Evolutionary conservation across 2,888 invertebrate species (phyloP).

Genomic region (Sphaerophoria rueppellii): DNA sequence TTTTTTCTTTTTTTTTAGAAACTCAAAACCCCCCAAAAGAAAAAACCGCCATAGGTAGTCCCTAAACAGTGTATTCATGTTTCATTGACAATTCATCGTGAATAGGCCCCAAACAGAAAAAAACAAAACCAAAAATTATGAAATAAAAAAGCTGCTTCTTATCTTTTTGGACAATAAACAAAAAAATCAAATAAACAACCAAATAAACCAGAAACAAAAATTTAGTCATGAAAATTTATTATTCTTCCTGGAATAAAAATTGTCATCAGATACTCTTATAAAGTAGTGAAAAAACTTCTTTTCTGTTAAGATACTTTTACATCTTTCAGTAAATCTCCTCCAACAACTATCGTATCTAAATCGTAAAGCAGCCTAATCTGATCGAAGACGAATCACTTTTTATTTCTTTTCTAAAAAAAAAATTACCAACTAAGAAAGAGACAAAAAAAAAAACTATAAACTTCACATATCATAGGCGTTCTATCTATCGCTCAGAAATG

Average conservation of each 20-base stretch:
- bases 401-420: constrained; percentile 13
- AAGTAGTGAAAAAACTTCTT: constrained; percentile 34
- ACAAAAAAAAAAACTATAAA: constrained; percentile 20
- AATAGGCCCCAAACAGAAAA: not conserved
- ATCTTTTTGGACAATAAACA: constrained; percentile 29
- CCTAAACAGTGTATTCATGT: not conserved
- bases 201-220: too few species aligned
- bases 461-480: too few species aligned
- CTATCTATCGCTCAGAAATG: constrained; percentile 23
- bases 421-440: constrained; percentile 29
- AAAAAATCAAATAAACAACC: not conserved
- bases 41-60: not conserved
- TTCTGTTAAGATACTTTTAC: constrained; percentile 31
- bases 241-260: constrained; percentile 28
- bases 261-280: constrained; percentile 64
- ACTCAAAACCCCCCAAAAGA: constrained; percentile 57
- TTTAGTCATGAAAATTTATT: not conserved
- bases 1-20: constrained; percentile 28
- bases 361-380: not conserved
- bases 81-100: constrained; percentile 5
- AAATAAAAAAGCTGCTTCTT: constrained; percentile 42
- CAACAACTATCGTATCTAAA: not conserved
- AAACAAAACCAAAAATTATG: constrained; percentile 35
- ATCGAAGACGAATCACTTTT: constrained; percentile 39
- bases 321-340: not conserved